Conservation (phyloP, 2,797 vertebrate species). For the Gorsachius magnificus region DNA sequence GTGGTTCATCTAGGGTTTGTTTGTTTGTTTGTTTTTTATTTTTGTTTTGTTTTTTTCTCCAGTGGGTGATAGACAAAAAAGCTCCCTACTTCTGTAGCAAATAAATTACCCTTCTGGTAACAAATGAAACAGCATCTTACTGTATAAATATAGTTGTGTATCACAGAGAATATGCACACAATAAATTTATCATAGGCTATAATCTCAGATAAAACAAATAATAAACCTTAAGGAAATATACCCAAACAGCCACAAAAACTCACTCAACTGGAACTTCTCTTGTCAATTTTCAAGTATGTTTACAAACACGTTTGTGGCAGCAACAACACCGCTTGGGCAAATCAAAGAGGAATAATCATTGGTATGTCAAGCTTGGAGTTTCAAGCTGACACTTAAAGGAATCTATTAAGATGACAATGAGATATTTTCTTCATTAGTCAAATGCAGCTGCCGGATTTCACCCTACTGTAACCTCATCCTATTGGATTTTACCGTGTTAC, state of each 20-base stretch:
- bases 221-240: neutral
- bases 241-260: neutral
- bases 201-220: neutral
- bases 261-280: neutral
- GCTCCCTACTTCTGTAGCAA: neutral
- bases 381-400: neutral
- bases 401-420: neutral
- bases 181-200: neutral
- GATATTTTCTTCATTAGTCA: neutral
- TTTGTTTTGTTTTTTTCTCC: neutral
- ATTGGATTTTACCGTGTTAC: neutral
- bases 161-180: neutral
- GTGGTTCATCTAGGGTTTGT: no score
- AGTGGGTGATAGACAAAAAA: neutral
- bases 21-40: neutral
- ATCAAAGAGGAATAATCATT: neutral
- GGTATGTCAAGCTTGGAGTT: neutral
- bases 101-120: neutral
- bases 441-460: neutral
- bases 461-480: neutral
- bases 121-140: neutral
- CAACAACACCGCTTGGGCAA: neutral
- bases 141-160: neutral
- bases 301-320: neutral
- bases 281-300: neutral